Evolutionary conservation across 2,113 vertebrate genomes (phyloP).

Genomic region (Phalacrocorax brasilianus): DNA sequence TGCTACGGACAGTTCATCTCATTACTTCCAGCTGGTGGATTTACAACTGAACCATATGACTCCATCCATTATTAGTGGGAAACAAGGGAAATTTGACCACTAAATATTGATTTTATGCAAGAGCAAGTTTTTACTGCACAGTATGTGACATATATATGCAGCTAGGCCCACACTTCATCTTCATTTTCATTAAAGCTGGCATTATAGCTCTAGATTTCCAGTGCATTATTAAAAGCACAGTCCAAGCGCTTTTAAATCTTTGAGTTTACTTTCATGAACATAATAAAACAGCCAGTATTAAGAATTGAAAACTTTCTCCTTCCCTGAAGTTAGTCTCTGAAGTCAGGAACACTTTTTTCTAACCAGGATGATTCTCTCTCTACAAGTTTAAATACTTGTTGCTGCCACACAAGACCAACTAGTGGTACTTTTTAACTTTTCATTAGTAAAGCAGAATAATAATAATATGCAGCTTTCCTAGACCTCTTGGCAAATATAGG

Average conservation of each 20-base stretch:
- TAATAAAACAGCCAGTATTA: background rate
- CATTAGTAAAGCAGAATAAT: background rate
- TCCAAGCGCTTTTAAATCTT: background rate
- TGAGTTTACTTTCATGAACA: background rate
- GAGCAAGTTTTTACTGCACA: slow-evolving; percentile 44
- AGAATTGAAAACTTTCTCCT: background rate
- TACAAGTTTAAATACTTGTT: background rate
- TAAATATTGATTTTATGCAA: slow-evolving; percentile 68
- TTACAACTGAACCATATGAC: slow-evolving; percentile 60
- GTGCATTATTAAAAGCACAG: background rate
- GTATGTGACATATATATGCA: background rate
- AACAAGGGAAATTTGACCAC: slow-evolving; percentile 62
- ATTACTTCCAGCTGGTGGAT: slow-evolving; percentile 65
- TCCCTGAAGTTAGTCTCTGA: background rate
- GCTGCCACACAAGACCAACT: background rate
- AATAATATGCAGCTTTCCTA: background rate
- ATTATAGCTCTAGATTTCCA: background rate
- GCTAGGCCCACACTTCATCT: background rate
- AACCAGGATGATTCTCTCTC: background rate
- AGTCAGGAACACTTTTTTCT: background rate
- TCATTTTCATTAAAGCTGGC: slow-evolving; percentile 26
- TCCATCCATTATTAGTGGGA: slow-evolving; percentile 64
- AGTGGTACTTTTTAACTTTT: background rate
- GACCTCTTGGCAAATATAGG: background rate
- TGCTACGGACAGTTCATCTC: slow-evolving; percentile 48